Evolutionary conservation across 92 coral and sea anemone genomes (phyloP), one percentile per base, ranked within the genome.

Genomic region (Palythoa caribaeorum): DNA sequence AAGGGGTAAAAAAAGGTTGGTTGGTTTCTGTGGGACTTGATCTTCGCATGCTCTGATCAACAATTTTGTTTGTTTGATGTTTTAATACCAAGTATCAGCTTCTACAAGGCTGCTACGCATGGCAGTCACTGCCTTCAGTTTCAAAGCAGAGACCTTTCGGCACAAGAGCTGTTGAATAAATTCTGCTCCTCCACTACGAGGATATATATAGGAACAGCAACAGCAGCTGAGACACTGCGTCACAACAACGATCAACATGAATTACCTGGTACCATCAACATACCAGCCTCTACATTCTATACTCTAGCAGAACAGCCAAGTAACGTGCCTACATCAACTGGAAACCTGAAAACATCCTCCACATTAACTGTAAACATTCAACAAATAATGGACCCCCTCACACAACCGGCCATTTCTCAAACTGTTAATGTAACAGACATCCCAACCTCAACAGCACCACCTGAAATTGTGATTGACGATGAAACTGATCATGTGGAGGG

Each of bases 41-140:
- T 28, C 28, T 28, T 28, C 28, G 28, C 0, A 28, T 28, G 28
- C 28, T 28, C 28, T 28, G 28, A 28, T 28, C 28, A 28, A 28
- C 28, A 28, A 28, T 52, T 52, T 52, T 52, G 7, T 52, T 6
- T 52, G 55, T 52, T 52, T 52, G 55, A 52, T 52, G 3, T 62
- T 62, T 62, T 62, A 62, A 12, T 17, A 13, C 15, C 1, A 10
- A 78, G 83, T n/a, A 78, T 78, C 51, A 57, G 83, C 83, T 78
- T 52, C 83, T 78, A 78, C 51, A 55, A 78, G 38, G 83, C 83
- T 53, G 52, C 70, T 1, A 78, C 54, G 83, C 40, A 78, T 36
- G 83, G 83, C 1, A 78, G 38, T 55, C 83, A 78, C 38, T 55
- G 2, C 21, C n/a, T 78, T 4, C 70, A 78, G 3, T 53, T 55